Base-by-base conservation (phyloP, 2,888 invertebrate genomes). In the Rhabditoides inermis region DNA sequence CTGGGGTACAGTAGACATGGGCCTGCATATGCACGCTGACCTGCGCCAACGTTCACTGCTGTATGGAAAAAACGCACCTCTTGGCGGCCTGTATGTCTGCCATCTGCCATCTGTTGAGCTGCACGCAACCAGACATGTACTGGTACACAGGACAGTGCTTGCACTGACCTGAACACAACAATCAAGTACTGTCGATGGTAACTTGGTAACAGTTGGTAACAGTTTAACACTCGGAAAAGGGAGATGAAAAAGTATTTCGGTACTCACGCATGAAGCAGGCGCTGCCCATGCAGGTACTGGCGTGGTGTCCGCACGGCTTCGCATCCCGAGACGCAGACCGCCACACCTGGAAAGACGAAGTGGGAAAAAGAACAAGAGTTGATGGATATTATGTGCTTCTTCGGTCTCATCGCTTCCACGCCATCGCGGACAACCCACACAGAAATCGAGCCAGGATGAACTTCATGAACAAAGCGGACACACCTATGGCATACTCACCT, bases 81-180 rank as follows among this genome's bases (percentile, higher is more conserved):
- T 36, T 36, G 6, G 53, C 36, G 39, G 63, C 61, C 56, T 68
- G 61, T 20, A 68, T 30, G 48, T 68, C 65, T 23, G 58, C 55
- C 15, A 64, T 28, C 44, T 68, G 68, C 68, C 68, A 68, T 15
- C 61, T 61, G 20, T 64, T 54, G 5, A 68, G 56, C 15, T 61
- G 55, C 28, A 68, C 59, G 47, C 68, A 68, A 32, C 68, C 68
- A 2, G 63, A 60, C 62, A 65, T 62, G 56, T 62, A 68, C 41
- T 68, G 68, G 45, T 68, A 68, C 30, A 68, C 63, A n/a, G 68
- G 68, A 55, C 65, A 65, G 59, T 68, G 65, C 50, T 68, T 68
- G 54, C 65, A 68, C 59, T 68, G 68, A 27, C 65, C 68, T 68
- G 50, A 45, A 68, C 47, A 26, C n/a, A 39, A 3, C 10, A 18